Evolutionary conservation across 2,888 invertebrate species (phyloP).

Genomic region (Pyrocoelia pectoralis): DNA sequence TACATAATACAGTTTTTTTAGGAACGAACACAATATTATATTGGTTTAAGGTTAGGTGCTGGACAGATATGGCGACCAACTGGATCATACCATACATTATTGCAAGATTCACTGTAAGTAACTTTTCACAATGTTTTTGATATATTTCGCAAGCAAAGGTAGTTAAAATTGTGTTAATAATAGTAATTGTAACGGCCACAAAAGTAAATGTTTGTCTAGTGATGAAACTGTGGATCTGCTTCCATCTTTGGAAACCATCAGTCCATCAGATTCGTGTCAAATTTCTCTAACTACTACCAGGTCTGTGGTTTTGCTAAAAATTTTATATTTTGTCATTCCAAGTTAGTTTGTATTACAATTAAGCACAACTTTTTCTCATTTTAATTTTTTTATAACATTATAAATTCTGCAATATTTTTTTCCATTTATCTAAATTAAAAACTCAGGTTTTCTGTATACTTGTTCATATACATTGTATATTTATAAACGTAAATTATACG

Average conservation of each 20-base stretch:
- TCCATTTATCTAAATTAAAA: not conserved
- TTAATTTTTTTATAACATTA: not conserved
- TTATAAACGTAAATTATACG: too few species aligned
- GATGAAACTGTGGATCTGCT: constrained; percentile 27
- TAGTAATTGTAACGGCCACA: too few species aligned
- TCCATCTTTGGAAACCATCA: constrained; percentile 52
- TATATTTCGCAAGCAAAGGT: constrained; percentile 15
- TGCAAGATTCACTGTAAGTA: constrained; percentile 53
- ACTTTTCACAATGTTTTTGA: constrained; percentile 14
- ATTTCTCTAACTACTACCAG: constrained; percentile 49
- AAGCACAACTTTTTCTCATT: not conserved
- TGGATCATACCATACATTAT: constrained; percentile 55
- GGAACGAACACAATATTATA: constrained; percentile 76
- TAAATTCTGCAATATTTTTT: too few species aligned
- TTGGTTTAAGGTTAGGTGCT: constrained; percentile 71
- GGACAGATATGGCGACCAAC: constrained; percentile 70
- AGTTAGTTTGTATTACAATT: too few species aligned
- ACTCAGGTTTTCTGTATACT: too few species aligned
- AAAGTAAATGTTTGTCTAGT: constrained; percentile 22
- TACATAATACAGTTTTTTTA: constrained; percentile 51
- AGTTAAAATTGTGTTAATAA: constrained; percentile 18
- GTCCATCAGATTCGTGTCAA: constrained; percentile 56
- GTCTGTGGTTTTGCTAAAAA: constrained; percentile 46
- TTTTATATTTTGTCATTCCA: not conserved
- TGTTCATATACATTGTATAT: too few species aligned